Percentiles rank a stretch among this genome's conserved stretches.
Evolutionary conservation across 2,888 invertebrate genomes (phyloP).

Genomic region (Polydrusus pterygomalis): DNA sequence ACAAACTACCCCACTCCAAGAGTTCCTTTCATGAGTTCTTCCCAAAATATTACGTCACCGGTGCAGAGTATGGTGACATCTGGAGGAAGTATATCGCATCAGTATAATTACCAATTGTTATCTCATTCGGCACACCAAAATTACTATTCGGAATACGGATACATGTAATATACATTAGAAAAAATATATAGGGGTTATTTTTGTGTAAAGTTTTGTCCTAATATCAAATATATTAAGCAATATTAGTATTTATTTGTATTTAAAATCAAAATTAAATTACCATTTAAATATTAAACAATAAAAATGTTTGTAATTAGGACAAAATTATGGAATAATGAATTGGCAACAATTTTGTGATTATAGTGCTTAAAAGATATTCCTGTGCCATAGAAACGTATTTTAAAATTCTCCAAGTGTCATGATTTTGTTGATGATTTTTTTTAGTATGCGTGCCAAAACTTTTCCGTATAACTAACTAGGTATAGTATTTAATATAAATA

Average conservation of each 20-base stretch:
- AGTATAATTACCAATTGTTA: conserved; percentile 56
- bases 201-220: neutral
- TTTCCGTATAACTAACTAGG: too few relatives aligned
- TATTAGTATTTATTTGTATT: neutral
- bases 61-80: conserved; percentile 22
- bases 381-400: neutral
- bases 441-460: too few relatives aligned
- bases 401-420: too few relatives aligned
- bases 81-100: conserved; percentile 38
- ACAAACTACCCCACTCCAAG: conserved; percentile 15
- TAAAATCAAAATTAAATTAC: neutral
- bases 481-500: too few relatives aligned
- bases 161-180: conserved; percentile 24
- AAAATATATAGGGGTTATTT: neutral
- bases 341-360: neutral
- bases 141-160: conserved; percentile 45
- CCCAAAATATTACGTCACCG: conserved; percentile 26
- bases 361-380: neutral
- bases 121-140: conserved; percentile 47
- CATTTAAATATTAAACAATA: neutral
- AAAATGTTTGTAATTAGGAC: conserved; percentile 1
- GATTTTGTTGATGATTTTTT: too few relatives aligned
- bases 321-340: neutral
- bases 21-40: conserved; percentile 2
- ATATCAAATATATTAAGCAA: neutral